Percentiles rank a stretch among this genome's conserved stretches.
Conservation (phyloP, 2,888 invertebrate species). For the Parasteatoda lunata region DNA sequence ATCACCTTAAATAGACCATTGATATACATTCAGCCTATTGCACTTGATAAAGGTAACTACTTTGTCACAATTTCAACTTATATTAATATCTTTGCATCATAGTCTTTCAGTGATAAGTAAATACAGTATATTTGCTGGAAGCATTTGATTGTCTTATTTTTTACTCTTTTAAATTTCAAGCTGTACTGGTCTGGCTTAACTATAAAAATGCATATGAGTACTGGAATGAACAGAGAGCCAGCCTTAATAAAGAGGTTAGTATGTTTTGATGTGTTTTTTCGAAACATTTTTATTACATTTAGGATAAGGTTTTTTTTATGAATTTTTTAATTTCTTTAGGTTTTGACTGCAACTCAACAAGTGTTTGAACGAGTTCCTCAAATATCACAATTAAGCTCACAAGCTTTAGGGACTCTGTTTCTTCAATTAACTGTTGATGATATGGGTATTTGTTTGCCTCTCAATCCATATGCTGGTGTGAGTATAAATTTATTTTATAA, state of each 20-base stretch:
- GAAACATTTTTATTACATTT: no score
- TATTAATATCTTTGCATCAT: not conserved
- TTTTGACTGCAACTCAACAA: conserved; percentile 78
- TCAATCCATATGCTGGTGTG: conserved; percentile 86
- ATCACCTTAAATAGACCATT: conserved; percentile 94
- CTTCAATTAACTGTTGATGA: conserved; percentile 95
- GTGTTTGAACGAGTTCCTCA: conserved; percentile 81
- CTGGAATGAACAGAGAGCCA: conserved; percentile 97
- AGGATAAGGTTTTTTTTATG: not conserved
- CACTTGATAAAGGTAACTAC: conserved; percentile 85
- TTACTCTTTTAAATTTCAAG: conserved; percentile 74
- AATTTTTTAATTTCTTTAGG: conserved; percentile 72
- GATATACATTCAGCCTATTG: conserved; percentile 96
- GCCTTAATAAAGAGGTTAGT: conserved; percentile 88
- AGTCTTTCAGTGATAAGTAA: not conserved
- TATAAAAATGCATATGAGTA: conserved; percentile 99
- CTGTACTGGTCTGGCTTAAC: conserved; percentile 98
- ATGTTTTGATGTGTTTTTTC: no score
- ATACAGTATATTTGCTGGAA: not conserved
- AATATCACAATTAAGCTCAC: conserved; percentile 84
- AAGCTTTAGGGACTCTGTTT: conserved; percentile 90
- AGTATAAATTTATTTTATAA: conserved; percentile 63
- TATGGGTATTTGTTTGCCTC: conserved; percentile 94
- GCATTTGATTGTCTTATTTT: not conserved
- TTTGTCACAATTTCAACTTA: not conserved